A percentile compares a stretch with the other conserved stretches of the same genome.
Conservation (phyloP, 1,140 invertebrate species). For the Sitophilus oryzae region DNA sequence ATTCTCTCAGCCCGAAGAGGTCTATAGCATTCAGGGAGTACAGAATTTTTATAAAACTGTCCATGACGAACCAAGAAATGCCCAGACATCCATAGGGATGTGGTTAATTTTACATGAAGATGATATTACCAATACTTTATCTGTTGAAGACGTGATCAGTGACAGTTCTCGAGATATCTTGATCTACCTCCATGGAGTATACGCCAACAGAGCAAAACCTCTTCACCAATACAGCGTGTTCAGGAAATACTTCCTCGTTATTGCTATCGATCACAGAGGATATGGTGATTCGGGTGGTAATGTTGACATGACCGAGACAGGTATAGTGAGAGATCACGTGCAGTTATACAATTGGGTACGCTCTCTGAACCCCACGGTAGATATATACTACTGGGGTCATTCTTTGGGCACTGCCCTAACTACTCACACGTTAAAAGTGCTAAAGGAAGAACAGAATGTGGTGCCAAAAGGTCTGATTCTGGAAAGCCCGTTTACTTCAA, state of each 20-base stretch:
- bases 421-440: conserved; percentile 49
- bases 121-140: conserved; percentile 18
- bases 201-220: conserved; percentile 29
- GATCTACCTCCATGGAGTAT: conserved; percentile 37
- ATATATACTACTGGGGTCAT: conserved; percentile 84
- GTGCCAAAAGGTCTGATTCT: conserved; percentile 68
- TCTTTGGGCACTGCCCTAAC: conserved; percentile 68
- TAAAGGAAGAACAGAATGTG: conserved; percentile 42
- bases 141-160: conserved; percentile 16
- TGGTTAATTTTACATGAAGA: conserved; percentile 34
- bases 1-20: conserved; percentile 26
- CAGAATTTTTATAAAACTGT: conserved; percentile 33
- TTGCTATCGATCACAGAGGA: conserved; percentile 87
- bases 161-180: conserved; percentile 25
- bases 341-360: conserved; percentile 72
- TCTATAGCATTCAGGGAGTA: conserved; percentile 24
- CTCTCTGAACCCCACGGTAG: conserved; percentile 40
- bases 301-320: conserved; percentile 60
- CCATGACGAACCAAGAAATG: conserved; percentile 21
- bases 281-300: conserved; percentile 77
- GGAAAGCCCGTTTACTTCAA: conserved; percentile 84
- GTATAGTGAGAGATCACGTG: conserved; percentile 74
- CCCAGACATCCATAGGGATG: conserved; percentile 29
- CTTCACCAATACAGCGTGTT: conserved; percentile 26
- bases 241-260: conserved; percentile 58